phyloP scores from a whole-genome alignment of 2,888 invertebrate genomes.

The Dynastes grantii region DNA sequence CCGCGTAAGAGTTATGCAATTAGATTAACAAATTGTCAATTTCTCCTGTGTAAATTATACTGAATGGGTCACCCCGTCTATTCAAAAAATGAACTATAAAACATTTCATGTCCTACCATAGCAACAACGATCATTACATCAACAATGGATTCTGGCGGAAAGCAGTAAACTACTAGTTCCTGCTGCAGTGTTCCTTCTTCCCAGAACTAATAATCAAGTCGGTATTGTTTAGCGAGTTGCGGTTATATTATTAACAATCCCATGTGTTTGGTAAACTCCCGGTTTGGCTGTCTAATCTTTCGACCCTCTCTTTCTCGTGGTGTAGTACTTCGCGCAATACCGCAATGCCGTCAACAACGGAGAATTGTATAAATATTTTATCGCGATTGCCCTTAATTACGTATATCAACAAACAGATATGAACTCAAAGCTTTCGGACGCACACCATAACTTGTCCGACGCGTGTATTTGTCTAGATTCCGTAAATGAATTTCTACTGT shows the following conservation, averaged over 20 bases:
- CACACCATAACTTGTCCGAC: slow-evolving; percentile 5
- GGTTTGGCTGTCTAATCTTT: slow-evolving; percentile 30
- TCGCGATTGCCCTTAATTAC: slow-evolving; percentile 28
- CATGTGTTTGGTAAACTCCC: slow-evolving; percentile 35
- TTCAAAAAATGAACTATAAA: background rate
- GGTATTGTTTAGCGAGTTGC: slow-evolving; percentile 36
- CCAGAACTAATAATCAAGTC: slow-evolving; percentile 37
- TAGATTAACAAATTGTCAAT: too few species aligned
- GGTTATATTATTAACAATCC: slow-evolving; percentile 33
- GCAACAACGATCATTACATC: background rate
- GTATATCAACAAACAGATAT: slow-evolving; percentile 19
- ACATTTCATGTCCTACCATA: background rate
- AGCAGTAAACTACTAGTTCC: background rate
- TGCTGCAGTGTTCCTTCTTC: background rate
- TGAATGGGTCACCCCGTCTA: too few species aligned
- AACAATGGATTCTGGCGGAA: background rate
- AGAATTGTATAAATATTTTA: slow-evolving; percentile 33
- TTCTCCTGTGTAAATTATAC: too few species aligned
- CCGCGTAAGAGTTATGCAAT: too few species aligned
- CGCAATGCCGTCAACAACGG: slow-evolving; percentile 10
- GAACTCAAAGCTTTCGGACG: background rate
- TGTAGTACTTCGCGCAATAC: slow-evolving; percentile 2
- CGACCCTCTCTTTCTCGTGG: slow-evolving; percentile 18
- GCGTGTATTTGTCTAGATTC: background rate
- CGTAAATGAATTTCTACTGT: background rate